Conservation (phyloP, 2,888 invertebrate species). For the Melinopterus prodromus region DNA sequence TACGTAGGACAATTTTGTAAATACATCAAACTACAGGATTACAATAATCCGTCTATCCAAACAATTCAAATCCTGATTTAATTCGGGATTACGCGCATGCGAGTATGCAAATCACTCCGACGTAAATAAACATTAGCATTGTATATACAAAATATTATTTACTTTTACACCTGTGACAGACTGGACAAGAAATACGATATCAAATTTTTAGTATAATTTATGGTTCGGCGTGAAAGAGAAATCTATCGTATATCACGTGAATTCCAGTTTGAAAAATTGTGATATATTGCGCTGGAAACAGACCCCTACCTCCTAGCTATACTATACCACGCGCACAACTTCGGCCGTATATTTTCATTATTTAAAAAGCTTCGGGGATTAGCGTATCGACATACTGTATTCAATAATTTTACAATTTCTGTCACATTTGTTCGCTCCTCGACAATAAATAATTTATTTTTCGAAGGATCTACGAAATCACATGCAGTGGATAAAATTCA, state of each 20-base stretch:
- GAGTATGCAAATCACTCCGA: not conserved
- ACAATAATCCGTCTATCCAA: not conserved
- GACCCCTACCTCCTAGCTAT: not conserved
- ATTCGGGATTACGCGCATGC: not conserved
- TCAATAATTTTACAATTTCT: slow-evolving; percentile 21
- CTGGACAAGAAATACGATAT: not conserved
- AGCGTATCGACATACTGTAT: slow-evolving; percentile 14
- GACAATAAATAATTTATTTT: not conserved
- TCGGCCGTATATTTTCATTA: slow-evolving; percentile 27
- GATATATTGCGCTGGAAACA: slow-evolving; percentile 18
- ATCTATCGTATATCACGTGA: slow-evolving; percentile 17
- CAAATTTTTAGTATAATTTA: not conserved
- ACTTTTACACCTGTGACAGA: not conserved
- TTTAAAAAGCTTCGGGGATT: slow-evolving; percentile 29
- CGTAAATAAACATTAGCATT: not conserved
- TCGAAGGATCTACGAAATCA: no score
- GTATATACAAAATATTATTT: not conserved
- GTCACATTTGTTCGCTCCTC: not conserved
- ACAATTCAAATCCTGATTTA: not conserved
- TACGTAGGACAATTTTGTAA: not conserved
- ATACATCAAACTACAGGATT: not conserved
- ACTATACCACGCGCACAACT: not conserved
- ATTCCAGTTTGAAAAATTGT: slow-evolving; percentile 15
- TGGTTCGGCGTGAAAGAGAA: not conserved
- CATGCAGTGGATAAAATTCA: no score